phyloP scores from a whole-genome alignment of 2,113 vertebrate genomes.

The Mohoua ochrocephala region DNA sequence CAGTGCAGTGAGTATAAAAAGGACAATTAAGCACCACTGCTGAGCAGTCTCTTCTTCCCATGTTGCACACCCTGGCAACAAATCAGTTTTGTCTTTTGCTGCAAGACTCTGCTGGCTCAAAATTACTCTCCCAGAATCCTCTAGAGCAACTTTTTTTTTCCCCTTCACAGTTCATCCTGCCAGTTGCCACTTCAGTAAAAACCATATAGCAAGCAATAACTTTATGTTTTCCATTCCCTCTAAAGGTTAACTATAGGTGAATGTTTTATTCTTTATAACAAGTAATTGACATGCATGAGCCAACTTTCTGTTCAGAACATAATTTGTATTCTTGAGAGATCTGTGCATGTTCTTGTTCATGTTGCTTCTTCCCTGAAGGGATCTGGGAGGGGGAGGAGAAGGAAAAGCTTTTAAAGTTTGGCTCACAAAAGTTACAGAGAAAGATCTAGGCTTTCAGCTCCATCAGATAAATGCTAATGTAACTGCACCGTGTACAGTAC shows the following conservation, averaged over 20 bases:
- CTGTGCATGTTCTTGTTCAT: constrained; percentile 16
- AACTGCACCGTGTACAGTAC: not conserved
- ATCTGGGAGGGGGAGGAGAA: not conserved
- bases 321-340: constrained; percentile 54
- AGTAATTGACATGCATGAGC: constrained; percentile 36
- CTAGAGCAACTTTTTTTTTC: not conserved
- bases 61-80: constrained; percentile 33
- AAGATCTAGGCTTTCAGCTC: constrained; percentile 42
- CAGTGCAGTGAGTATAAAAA: not conserved
- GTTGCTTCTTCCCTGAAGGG: constrained; percentile 40
- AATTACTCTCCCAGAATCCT: constrained; percentile 38
- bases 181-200: constrained; percentile 33
- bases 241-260: constrained; percentile 52
- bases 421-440: constrained; percentile 29
- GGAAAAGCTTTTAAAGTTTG: constrained; percentile 52
- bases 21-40: not conserved
- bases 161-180: not conserved
- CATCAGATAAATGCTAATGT: constrained; percentile 38
- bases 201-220: constrained; percentile 12
- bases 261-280: constrained; percentile 48
- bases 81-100: constrained; percentile 34
- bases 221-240: constrained; percentile 35
- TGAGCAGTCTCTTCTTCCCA: constrained; percentile 19
- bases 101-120: not conserved
- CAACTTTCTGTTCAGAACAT: constrained; percentile 58